Evolutionary conservation across 2,888 invertebrate species (phyloP), one percentile per base, ranked within the genome.

Genomic region (Eurytoma adleriae): DNA sequence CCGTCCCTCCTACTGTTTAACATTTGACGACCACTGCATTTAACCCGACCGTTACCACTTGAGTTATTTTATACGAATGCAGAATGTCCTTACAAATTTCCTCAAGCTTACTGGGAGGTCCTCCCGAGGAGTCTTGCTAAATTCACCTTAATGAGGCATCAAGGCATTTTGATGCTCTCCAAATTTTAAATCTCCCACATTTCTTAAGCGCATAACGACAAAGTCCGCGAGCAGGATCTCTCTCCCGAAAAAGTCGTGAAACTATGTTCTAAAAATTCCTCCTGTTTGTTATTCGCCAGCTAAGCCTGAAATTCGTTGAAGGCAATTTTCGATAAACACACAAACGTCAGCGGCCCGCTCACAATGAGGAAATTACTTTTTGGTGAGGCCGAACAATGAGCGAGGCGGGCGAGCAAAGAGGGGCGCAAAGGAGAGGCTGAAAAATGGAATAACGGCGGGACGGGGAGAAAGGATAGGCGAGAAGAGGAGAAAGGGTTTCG

Each of bases 51-150:
- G 27, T 16, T n/a, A 40, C 27, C 18, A n/a, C 71, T 79, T 82
- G 82, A 84, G 82, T 86, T 85, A 85, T 85, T 86, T 85, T 85
- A 86, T 84, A 80, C 75, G 80, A 82, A 78, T 66, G 73, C 40
- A 82, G 77, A 82, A 68, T 79, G 81, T 80, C 73, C 40, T 40
- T 59, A 71, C 61, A 7, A 54, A 40, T 54, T 50, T 82, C 79
- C 62, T 78, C 59, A 67, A 52, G 48, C 76, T 81, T 83, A 76
- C 84, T 83, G 83, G 84, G 84, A 84, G 84, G 84, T 85, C 85
- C 74, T 71, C 57, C 68, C 73, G 30, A 24, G 27, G 27, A 16
- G n/a, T 3, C 24, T 10, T 18, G 61, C 40, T 40, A 40, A 40
- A 40, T 40, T 40, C 7, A 40, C 40, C 40, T 40, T 40, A 40